Conservation (phyloP, 2,113 vertebrate species). For the Rhineura floridana region DNA sequence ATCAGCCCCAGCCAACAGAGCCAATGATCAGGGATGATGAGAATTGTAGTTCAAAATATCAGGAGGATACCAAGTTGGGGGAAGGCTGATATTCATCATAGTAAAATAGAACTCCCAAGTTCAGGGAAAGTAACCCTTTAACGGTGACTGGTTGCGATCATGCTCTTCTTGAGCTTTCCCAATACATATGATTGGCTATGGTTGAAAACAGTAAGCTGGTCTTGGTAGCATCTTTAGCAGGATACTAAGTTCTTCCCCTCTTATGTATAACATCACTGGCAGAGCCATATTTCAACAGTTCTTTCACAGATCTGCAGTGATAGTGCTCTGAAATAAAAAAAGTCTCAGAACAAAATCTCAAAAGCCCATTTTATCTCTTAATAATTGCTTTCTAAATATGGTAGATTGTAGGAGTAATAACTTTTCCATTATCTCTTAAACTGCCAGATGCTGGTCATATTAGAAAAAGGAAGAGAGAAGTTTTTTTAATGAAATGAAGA, state of each 20-base stretch:
- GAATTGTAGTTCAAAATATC: too few relatives aligned
- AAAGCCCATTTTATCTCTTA: neutral
- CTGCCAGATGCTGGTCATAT: neutral
- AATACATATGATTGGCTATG: neutral
- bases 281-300: neutral
- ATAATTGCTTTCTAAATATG: neutral
- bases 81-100: neutral
- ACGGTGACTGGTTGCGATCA: neutral
- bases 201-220: neutral
- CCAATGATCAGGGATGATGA: too few relatives aligned
- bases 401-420: neutral
- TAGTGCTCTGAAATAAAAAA: neutral
- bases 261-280: neutral
- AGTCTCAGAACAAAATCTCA: neutral
- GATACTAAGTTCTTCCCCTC: neutral
- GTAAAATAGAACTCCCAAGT: neutral
- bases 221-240: neutral
- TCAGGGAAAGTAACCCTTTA: neutral
- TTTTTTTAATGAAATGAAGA: constrained; percentile 15
- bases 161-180: neutral
- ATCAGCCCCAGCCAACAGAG: too few relatives aligned
- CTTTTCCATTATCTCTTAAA: constrained; percentile 11
- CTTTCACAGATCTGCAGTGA: neutral
- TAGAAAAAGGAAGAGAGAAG: neutral
- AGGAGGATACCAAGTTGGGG: too few relatives aligned